Evolutionary conservation across 2,113 vertebrate species (phyloP).

Genomic region (Chloropsis cyanopogon): DNA sequence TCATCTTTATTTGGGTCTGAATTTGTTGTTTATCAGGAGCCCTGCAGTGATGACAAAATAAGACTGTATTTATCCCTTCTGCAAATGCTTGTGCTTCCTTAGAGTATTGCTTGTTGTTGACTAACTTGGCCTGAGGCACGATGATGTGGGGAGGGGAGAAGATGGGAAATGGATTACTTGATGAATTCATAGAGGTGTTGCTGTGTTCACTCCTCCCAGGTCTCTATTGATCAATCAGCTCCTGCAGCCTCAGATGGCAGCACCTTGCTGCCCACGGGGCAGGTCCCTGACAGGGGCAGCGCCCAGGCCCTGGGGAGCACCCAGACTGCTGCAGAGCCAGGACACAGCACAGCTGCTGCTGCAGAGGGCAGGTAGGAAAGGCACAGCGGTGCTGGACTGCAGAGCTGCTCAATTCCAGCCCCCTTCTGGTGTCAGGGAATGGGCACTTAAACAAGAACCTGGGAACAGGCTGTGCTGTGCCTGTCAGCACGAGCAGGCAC

Average conservation of each 20-base stretch:
- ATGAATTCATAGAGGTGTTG: neutral
- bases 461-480: neutral
- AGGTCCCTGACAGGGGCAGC: conserved; percentile 66
- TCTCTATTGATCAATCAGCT: conserved; percentile 78
- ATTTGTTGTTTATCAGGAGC: neutral
- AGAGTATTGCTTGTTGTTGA: neutral
- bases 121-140: neutral
- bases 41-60: neutral
- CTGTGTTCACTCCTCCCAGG: conserved; percentile 62
- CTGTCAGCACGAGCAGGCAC: neutral
- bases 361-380: conserved; percentile 78
- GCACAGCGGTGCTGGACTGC: neutral
- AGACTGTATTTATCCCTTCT: neutral
- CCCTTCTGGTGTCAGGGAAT: neutral
- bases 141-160: neutral
- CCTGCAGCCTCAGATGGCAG: conserved; percentile 63
- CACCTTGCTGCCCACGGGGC: conserved; percentile 53
- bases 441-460: neutral
- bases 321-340: conserved; percentile 72
- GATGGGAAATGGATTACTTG: neutral
- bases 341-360: conserved; percentile 33
- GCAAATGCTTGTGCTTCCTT: neutral
- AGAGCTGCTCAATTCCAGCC: neutral
- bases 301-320: conserved; percentile 50
- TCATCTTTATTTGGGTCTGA: neutral